Evolutionary conservation across 2,797 vertebrate genomes (phyloP), one percentile per base, ranked within the genome.

Genomic region (Pogonophryne albipinna): DNA sequence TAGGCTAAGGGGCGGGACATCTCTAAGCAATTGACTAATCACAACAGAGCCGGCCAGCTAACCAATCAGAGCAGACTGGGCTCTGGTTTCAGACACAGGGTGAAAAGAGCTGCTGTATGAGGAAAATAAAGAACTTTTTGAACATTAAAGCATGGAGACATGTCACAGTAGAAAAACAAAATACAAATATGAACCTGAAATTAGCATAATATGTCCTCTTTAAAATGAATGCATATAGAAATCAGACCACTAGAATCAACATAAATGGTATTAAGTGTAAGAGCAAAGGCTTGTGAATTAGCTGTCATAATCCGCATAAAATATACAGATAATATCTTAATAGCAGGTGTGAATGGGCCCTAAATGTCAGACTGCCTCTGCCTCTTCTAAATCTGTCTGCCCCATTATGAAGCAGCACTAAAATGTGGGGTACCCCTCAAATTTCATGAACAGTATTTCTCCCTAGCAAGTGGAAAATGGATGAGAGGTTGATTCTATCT

Each of bases 261-360:
- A 45, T 8, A 27, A 60, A 19, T 16, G 64, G 13, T 15, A 23
- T 38, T 11, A 41, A 15, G 15, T 42, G 8, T 19, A n/a, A 46
- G 46, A 14, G 16, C 41, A 27, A 44, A 49, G 31, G n/a, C 11
- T 42, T 3, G 1, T 27, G 15, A 12, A 45, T 56, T n/a, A 44
- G 38, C 23, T 53, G 23, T 17, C 8, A 19, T 55, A 31, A 52
- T 53, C 38, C n/a, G 44, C 6, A 45, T 55, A 34, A 47, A 23
- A 11, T 3, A 11, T 31, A 17, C 59, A 44, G 17, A 45, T 56
- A 14, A 1, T 20, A 46, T 47, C 15, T 13, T 42, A 16, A 49
- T 53, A 60, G 9, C 13, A 60, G 55, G n/a, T 67, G 55, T 61
- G 20, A 53, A 46, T 71, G 59, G 17, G 20, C n/a, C 14, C 17